These are phyloP conservation scores for Alectura lathami DNA, from an alignment of 2,113 vertebrate genomes.

Conservation along the genomic window DNA sequence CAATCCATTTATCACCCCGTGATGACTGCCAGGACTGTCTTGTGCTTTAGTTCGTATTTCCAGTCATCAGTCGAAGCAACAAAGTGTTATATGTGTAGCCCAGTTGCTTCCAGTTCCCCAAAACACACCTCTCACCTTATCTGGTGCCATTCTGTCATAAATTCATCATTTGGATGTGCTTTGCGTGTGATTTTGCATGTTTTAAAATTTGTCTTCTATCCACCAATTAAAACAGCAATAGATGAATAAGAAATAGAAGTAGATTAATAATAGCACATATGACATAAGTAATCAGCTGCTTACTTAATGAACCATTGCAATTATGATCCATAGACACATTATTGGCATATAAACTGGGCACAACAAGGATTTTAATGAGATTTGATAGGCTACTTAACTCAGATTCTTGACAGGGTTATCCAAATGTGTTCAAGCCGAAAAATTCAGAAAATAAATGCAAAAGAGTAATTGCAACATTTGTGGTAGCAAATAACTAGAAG, in stretches of 20 bases:
- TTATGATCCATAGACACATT: slow-evolving; percentile 14
- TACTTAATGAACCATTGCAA: slow-evolving; percentile 17
- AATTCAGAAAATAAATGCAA: neutral
- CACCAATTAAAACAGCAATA: neutral
- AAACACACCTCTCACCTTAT: neutral
- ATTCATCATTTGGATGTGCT: neutral
- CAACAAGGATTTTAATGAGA: slow-evolving; percentile 35
- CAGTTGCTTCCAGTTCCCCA: neutral
- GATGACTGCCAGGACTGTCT: neutral
- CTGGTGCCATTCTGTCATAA: neutral
- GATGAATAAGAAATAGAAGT: neutral
- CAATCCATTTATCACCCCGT: neutral
- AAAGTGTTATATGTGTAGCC: fast-evolving
- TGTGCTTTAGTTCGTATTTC: neutral
- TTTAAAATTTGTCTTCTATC: neutral
- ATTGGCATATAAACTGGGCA: slow-evolving; percentile 26
- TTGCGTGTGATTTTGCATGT: neutral
- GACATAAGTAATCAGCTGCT: neutral
- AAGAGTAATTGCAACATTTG: neutral
- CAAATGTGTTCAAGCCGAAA: neutral
- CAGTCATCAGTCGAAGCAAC: neutral
- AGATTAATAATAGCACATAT: neutral
- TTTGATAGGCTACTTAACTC: slow-evolving; percentile 36
- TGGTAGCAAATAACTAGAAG: neutral
- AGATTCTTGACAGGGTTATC: slow-evolving; percentile 11